A percentile compares a stretch with the other conserved stretches of the same genome.
Conservation (phyloP, 2,888 invertebrate species). For the Sisyra terminalis region DNA sequence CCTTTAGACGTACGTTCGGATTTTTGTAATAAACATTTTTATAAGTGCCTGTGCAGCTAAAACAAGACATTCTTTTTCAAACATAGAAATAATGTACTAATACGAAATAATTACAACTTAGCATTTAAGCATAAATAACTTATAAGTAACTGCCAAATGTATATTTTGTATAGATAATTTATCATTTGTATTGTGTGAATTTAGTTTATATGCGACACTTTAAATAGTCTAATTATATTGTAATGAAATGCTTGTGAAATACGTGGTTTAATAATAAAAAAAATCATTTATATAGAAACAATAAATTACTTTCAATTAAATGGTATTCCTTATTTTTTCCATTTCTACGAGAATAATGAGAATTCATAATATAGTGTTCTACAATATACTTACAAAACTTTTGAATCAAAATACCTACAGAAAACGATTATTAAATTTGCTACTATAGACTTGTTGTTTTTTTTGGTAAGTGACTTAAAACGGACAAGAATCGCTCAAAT, state of each 20-base stretch:
- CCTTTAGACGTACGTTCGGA: constrained; percentile 4
- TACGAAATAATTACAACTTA: constrained; percentile 3
- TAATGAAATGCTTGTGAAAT: constrained; percentile 9
- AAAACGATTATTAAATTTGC: no score
- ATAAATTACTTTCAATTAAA: not conserved
- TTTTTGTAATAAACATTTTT: constrained; percentile 1
- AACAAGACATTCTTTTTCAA: constrained; percentile 1
- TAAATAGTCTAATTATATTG: constrained; percentile 5
- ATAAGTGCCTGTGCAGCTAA: constrained; percentile 6
- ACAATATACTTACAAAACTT: no score
- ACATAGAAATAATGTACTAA: constrained; percentile 1
- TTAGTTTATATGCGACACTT: constrained; percentile 5
- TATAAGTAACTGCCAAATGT: constrained; percentile 9
- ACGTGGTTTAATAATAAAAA: constrained; percentile 9
- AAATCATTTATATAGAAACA: constrained; percentile 4
- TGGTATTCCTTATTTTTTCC: no score
- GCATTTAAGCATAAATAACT: constrained; percentile 1
- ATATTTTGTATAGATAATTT: constrained; percentile 9
- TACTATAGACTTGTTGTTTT: no score
- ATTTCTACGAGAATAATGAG: no score
- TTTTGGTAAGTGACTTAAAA: no score
- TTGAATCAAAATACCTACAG: no score
- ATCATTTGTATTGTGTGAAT: constrained; percentile 5
- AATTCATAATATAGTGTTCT: no score
- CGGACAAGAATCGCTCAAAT: no score